Evolutionary conservation across 2,888 invertebrate genomes (phyloP).

Genomic region (Drosophila mulleri): DNA sequence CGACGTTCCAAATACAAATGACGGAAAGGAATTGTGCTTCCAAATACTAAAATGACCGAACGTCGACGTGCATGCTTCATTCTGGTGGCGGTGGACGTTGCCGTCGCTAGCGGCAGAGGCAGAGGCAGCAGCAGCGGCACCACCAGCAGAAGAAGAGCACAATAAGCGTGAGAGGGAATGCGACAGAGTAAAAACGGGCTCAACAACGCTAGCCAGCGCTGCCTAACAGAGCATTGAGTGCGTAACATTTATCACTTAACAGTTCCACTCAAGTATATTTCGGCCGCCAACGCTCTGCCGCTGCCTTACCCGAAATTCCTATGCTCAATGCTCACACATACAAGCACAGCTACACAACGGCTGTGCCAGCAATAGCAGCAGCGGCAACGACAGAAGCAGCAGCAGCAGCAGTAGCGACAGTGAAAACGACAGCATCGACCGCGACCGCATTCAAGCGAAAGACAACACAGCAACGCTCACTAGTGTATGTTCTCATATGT

Average conservation of each 20-base stretch:
- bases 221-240: conserved; percentile 39
- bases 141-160: conserved; percentile 21
- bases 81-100: conserved; percentile 17
- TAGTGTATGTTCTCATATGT: conserved; percentile 34
- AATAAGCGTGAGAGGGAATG: conserved; percentile 17
- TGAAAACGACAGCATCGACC: conserved; percentile 16
- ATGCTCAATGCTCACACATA: conserved; percentile 43
- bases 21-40: conserved; percentile 57
- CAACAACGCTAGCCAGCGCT: conserved; percentile 3
- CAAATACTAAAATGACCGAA: conserved; percentile 53
- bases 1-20: conserved; percentile 67
- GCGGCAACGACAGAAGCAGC: conserved; percentile 1
- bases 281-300: conserved; percentile 51
- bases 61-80: conserved; percentile 37
- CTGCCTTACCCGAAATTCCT: conserved; percentile 63
- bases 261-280: conserved; percentile 63
- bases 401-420: conserved; percentile 11
- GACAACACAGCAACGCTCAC: conserved; percentile 42
- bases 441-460: conserved; percentile 51
- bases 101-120: conserved; percentile 6
- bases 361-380: conserved; percentile 14
- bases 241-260: conserved; percentile 62
- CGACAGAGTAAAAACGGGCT: conserved; percentile 16
- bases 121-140: conserved; percentile 22
- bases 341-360: not conserved